These are phyloP conservation scores for Puma concolor DNA, from an alignment of 2,113 vertebrate species.

Conservation along the genomic window DNA sequence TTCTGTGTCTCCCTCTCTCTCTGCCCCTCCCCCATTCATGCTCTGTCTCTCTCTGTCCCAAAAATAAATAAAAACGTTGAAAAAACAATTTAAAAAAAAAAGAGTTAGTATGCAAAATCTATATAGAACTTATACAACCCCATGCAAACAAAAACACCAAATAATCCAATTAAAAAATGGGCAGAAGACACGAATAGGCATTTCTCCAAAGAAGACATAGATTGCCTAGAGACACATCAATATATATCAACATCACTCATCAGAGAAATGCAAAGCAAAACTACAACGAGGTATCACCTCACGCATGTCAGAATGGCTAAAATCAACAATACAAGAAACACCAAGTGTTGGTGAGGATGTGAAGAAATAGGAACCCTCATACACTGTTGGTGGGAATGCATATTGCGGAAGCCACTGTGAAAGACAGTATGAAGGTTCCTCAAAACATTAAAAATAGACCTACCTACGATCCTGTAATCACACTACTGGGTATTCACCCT, in stretches of 20 bases:
- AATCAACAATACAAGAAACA: neutral
- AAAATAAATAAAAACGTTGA: too few relatives aligned
- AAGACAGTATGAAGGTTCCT: too few relatives aligned
- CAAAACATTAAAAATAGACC: too few relatives aligned
- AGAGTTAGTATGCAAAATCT: neutral
- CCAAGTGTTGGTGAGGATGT: neutral
- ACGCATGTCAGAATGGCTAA: neutral
- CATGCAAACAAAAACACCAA: neutral
- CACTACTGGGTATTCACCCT: too few relatives aligned
- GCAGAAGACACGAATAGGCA: neutral
- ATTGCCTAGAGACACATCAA: neutral
- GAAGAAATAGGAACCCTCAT: neutral
- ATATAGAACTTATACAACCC: neutral
- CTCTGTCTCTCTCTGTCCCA: too few relatives aligned
- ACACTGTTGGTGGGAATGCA: neutral
- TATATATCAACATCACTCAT: neutral
- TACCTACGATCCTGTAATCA: too few relatives aligned
- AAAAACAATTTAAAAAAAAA: too few relatives aligned
- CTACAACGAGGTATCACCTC: neutral
- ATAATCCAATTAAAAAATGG: neutral
- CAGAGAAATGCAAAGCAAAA: neutral
- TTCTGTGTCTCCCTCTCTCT: too few relatives aligned
- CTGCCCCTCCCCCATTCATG: too few relatives aligned
- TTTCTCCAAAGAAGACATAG: neutral
- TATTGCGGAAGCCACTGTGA: too few relatives aligned